Conservation (phyloP, 2,113 vertebrate species). For the Hypocryptadius cinnamomeus region DNA sequence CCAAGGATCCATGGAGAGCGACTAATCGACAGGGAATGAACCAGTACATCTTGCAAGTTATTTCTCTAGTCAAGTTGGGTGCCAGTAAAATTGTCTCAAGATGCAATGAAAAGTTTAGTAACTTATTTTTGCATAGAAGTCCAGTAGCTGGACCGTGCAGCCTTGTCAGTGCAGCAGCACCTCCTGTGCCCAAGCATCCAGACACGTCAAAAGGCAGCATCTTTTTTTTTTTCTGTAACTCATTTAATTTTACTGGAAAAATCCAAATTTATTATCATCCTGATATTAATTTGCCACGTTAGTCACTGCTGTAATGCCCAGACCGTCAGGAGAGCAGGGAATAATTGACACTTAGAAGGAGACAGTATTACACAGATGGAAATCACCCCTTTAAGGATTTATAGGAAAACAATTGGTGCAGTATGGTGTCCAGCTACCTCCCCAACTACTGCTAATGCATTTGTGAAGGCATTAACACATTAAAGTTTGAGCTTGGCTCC, state of each 20-base stretch:
- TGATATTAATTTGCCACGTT: background rate
- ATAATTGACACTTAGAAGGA: background rate
- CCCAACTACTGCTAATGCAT: background rate
- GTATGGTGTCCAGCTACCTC: background rate
- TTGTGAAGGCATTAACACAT: background rate
- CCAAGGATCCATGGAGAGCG: background rate
- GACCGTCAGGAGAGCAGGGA: background rate
- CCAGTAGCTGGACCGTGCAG: background rate
- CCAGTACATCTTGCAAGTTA: background rate
- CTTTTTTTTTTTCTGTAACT: background rate
- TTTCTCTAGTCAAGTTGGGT: background rate
- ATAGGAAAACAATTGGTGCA: background rate
- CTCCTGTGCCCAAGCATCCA: background rate
- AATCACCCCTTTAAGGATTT: background rate
- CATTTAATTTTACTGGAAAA: background rate
- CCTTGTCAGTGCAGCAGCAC: background rate
- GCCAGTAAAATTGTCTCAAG: background rate
- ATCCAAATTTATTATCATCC: background rate
- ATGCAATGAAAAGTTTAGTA: background rate
- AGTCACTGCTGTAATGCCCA: background rate
- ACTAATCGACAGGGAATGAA: constrained; percentile 16
- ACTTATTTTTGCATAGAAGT: background rate
- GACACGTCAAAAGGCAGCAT: background rate
- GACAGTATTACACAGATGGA: background rate
- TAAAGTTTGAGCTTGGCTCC: background rate